Conservation (phyloP, 2,113 vertebrate species). For the Deroptyus accipitrinus region DNA sequence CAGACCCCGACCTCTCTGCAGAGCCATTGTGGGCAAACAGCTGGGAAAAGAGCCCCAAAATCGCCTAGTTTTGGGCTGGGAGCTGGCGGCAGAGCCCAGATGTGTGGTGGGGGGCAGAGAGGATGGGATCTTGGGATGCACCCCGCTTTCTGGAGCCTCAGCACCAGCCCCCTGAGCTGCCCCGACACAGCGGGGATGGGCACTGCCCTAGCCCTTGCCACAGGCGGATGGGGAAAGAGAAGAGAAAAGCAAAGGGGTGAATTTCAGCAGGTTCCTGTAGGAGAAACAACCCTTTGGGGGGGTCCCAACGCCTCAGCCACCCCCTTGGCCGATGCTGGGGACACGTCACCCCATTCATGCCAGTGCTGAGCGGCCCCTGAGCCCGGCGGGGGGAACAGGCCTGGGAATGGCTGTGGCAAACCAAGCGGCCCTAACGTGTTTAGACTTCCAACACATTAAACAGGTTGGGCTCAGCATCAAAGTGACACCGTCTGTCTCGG, state of each 20-base stretch:
- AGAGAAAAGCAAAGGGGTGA: rapidly evolving
- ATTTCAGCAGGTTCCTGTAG: rapidly evolving
- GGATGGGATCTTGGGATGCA: rapidly evolving
- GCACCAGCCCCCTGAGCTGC: background rate
- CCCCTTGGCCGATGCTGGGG: background rate
- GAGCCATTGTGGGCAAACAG: rapidly evolving
- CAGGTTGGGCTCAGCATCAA: constrained; percentile 56
- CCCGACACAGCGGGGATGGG: rapidly evolving
- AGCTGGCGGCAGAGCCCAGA: rapidly evolving
- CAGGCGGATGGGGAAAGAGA: rapidly evolving
- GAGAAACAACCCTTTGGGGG: background rate
- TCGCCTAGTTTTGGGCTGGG: rapidly evolving
- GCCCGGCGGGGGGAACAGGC: background rate
- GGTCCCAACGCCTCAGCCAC: background rate
- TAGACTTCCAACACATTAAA: constrained; percentile 55
- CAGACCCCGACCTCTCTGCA: background rate
- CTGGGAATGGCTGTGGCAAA: constrained; percentile 32
- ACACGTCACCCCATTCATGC: rapidly evolving
- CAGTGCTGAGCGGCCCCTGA: background rate
- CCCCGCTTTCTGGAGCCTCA: background rate
- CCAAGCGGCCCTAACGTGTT: constrained; percentile 54
- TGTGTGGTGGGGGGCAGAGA: rapidly evolving
- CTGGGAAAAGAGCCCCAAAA: background rate
- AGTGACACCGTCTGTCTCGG: constrained; percentile 50
- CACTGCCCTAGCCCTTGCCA: background rate